Evolutionary conservation across 2,888 invertebrate species (phyloP), one percentile per base, ranked within the genome.

Genomic region (Dynastes grantii): DNA sequence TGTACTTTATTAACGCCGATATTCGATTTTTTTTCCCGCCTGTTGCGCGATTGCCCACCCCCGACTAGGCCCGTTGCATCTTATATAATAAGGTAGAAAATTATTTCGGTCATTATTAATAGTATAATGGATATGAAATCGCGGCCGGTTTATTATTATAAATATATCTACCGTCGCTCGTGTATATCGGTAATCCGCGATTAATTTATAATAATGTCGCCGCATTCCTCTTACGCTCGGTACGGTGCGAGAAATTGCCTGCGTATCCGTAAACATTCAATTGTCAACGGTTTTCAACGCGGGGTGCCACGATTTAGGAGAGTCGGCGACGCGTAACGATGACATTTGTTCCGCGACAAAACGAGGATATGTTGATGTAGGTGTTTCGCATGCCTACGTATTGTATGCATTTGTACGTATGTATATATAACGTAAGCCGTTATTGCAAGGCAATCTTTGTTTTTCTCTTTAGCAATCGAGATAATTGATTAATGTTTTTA

Each of bases 121-220:
- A 65, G 45, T 45, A 32, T 32, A 65, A 65, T 65, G 65, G 22
- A 45, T 65, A 63, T 9, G 11, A 32, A 55, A 55, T 16, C 55
- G 55, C 55, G 22, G 55, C 55, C 55, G n/a, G 55, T 22, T 22
- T 32, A 32, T 45, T 45, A 45, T 45, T 55, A 55, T 55, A 55
- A 16, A 55, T 55, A 55, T 55, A 55, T 55, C 55, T 22, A 55
- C 55, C 45, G 32, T 32, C 3, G 13, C 55, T 9, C 55, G 55
- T 32, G 32, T 32, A 32, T 32, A 32, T 32, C 55, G 55, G 22
- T 55, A 55, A 55, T 55, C 55, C 55, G 55, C 55, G 55, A n/a
- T 76, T 61, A 76, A 76, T 76, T 76, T 76, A 76, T 76, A 76
- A 76, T 76, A 76, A 76, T 76, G 76, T 76, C 76, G 61, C 76